Evolutionary conservation across 2,888 invertebrate species (phyloP).

Genomic region (Temnothorax rugatulus): DNA sequence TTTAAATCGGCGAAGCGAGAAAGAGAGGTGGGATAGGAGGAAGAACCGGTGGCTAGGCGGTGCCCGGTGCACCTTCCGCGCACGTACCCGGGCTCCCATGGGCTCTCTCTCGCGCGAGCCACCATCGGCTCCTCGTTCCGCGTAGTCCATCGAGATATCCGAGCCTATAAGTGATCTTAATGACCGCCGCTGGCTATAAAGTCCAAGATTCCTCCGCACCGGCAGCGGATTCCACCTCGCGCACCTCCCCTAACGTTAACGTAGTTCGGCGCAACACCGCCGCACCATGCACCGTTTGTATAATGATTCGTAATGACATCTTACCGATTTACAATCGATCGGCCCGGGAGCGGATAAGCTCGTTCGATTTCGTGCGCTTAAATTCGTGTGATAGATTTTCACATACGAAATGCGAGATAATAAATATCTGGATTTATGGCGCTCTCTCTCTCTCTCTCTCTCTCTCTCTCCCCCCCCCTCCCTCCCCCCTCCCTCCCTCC

Average conservation of each 20-base stretch:
- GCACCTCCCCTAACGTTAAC: conserved; percentile 46
- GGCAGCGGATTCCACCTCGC: conserved; percentile 56
- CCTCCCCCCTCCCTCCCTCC: no score
- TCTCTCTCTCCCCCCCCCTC: no score
- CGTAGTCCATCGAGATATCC: conserved; percentile 58
- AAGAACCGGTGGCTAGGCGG: conserved; percentile 55
- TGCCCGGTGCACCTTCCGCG: conserved; percentile 35
- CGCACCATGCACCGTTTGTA: conserved; percentile 16
- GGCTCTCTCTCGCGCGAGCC: conserved; percentile 43
- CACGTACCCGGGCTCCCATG: conserved; percentile 54
- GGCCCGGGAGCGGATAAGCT: conserved; percentile 13
- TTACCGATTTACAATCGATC: conserved; percentile 61
- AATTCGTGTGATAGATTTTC: conserved; percentile 23
- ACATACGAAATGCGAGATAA: conserved; percentile 27
- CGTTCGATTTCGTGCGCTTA: background rate
- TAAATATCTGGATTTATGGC: conserved; percentile 8
- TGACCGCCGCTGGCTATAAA: conserved; percentile 64
- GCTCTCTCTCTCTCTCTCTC: background rate
- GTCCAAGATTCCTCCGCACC: conserved; percentile 56
- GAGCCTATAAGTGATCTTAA: conserved; percentile 71
- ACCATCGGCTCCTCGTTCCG: conserved; percentile 41
- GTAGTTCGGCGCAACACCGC: background rate
- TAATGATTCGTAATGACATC: conserved; percentile 59
- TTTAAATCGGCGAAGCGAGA: conserved; percentile 52
- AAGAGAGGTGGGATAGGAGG: conserved; percentile 27